Evolutionary conservation across 2,797 vertebrate species (phyloP).

Genomic region (Crocidura indochinensis): DNA sequence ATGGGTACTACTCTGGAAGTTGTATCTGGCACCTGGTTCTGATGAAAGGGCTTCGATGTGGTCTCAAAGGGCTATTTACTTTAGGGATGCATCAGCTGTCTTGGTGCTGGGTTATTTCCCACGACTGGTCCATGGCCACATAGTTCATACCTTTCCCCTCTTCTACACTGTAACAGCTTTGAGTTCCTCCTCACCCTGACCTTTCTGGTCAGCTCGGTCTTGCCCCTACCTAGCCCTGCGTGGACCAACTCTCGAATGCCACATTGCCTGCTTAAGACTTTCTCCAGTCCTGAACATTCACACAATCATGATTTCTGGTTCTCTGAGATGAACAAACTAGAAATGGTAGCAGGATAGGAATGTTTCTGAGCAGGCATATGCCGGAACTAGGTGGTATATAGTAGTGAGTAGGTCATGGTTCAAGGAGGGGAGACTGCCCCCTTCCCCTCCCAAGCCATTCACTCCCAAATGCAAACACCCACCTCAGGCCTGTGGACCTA

Average conservation of each 20-base stretch:
- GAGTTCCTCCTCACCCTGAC: slow-evolving; percentile 21
- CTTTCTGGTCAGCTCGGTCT: background rate
- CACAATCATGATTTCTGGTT: background rate
- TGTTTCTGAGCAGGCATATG: slow-evolving; percentile 58
- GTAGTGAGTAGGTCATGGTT: background rate
- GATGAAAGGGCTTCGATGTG: slow-evolving; percentile 87
- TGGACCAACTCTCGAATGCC: background rate
- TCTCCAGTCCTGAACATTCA: background rate
- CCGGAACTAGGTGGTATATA: background rate
- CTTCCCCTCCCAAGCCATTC: background rate
- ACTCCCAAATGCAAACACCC: background rate
- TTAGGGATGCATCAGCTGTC: slow-evolving; percentile 49
- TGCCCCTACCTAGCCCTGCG: no score
- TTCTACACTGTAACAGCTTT: background rate
- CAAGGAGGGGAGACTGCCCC: background rate
- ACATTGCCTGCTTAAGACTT: no score
- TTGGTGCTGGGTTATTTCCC: slow-evolving; percentile 75
- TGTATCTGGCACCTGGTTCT: slow-evolving; percentile 52
- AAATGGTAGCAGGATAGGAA: slow-evolving; percentile 5
- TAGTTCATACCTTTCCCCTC: slow-evolving; percentile 9
- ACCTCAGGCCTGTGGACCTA: background rate
- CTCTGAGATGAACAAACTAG: slow-evolving; percentile 36
- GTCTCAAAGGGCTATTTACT: slow-evolving; percentile 91
- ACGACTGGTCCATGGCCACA: slow-evolving; percentile 57
- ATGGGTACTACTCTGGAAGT: slow-evolving; percentile 15